phyloP scores from a whole-genome alignment of 2,113 vertebrate genomes.

The Pseudorasbora parva region DNA sequence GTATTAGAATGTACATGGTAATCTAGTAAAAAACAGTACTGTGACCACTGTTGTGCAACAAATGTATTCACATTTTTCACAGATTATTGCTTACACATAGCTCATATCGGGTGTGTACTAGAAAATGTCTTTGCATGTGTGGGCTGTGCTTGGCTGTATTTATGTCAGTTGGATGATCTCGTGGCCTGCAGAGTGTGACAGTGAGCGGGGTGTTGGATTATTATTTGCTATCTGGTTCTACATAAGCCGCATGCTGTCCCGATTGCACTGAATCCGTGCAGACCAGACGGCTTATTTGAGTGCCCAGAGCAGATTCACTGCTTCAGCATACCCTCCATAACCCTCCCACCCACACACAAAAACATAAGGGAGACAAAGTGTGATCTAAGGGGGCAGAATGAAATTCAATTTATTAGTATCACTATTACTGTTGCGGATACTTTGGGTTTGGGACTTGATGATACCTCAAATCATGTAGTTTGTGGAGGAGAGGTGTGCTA shows the following conservation, averaged over 20 bases:
- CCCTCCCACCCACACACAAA: background rate
- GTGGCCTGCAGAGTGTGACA: conserved; percentile 34
- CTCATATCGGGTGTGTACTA: background rate
- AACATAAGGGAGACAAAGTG: background rate
- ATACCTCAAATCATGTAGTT: conserved; percentile 3
- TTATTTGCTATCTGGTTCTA: conserved; percentile 24
- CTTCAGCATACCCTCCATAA: conserved; percentile 21
- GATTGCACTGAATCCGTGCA: conserved; percentile 22
- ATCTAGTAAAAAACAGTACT: background rate
- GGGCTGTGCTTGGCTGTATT: conserved; percentile 6
- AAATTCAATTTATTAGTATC: conserved; percentile 22
- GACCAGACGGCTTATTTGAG: conserved; percentile 31
- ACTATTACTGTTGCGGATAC: background rate
- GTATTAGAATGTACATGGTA: background rate
- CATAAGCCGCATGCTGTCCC: conserved; percentile 18
- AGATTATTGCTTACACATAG: conserved; percentile 2
- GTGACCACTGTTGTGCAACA: background rate
- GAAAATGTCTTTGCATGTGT: background rate
- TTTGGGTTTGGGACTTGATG: background rate
- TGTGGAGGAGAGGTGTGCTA: background rate
- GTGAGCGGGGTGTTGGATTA: conserved; percentile 18
- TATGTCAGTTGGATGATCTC: conserved; percentile 13
- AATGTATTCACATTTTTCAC: background rate
- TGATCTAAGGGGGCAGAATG: background rate
- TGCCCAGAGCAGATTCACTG: conserved; percentile 32